Evolutionary conservation across 1,140 invertebrate genomes (phyloP).

Genomic region (Anadara kagoshimensis): DNA sequence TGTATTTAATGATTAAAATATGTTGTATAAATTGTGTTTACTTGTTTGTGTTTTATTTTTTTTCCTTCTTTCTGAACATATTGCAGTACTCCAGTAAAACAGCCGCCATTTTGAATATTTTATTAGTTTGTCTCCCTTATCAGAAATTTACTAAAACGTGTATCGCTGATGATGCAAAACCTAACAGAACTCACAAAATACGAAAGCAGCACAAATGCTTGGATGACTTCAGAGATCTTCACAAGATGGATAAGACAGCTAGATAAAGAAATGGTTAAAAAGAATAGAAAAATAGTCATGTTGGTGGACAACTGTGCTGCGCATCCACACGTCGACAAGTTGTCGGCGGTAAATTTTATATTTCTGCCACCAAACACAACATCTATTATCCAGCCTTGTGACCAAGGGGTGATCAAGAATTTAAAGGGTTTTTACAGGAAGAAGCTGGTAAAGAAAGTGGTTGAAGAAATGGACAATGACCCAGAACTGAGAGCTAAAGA

Average conservation of each 20-base stretch:
- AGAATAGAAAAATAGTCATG: constrained; percentile 9
- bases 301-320: constrained; percentile 36
- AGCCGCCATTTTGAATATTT: no score
- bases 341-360: not conserved
- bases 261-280: constrained; percentile 23
- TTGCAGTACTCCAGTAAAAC: no score
- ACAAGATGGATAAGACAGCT: constrained; percentile 34
- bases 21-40: no score
- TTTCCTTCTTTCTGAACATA: no score
- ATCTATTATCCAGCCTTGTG: constrained; percentile 34
- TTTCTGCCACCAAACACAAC: constrained; percentile 46
- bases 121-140: no score
- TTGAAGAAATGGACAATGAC: not conserved
- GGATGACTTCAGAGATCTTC: constrained; percentile 28
- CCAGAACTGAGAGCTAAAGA: not conserved
- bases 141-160: no score
- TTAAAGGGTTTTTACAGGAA: constrained; percentile 31
- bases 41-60: no score
- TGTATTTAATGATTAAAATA: no score
- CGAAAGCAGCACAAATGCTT: not conserved
- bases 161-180: no score
- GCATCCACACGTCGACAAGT: constrained; percentile 1
- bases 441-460: not conserved
- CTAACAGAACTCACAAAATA: constrained; percentile 30
- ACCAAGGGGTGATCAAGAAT: constrained; percentile 39